Percentiles rank a stretch among this genome's conserved stretches.
Evolutionary conservation across 1,140 invertebrate genomes (phyloP).

Genomic region (Meloidogyne hapla): DNA sequence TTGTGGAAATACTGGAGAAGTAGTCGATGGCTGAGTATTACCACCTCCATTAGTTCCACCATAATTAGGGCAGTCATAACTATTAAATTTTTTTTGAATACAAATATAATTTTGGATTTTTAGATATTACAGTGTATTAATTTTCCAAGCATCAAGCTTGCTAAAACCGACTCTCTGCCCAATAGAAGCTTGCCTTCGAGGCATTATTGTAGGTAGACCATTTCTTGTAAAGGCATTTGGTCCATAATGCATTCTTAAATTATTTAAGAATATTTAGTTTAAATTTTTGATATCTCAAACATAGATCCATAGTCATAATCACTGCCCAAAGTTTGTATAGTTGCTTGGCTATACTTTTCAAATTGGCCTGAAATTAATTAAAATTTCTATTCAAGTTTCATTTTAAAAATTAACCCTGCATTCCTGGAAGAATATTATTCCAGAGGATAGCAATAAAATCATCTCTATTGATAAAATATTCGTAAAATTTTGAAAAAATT

Average conservation of each 20-base stretch:
- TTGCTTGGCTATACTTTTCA: slow-evolving; percentile 62
- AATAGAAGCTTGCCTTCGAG: slow-evolving; percentile 54
- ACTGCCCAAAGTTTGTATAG: slow-evolving; percentile 61
- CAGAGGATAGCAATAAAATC: slow-evolving; percentile 64
- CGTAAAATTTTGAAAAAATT: neutral
- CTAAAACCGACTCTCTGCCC: slow-evolving; percentile 67
- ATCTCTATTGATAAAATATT: slow-evolving; percentile 51
- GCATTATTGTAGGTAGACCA: slow-evolving; percentile 64
- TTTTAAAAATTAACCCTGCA: slow-evolving; percentile 43
- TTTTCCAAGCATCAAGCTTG: slow-evolving; percentile 65
- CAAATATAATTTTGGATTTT: neutral
- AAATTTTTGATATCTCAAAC: neutral
- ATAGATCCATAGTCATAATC: slow-evolving; percentile 67
- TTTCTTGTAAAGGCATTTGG: slow-evolving; percentile 65
- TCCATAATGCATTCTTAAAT: slow-evolving; percentile 65
- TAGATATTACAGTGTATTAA: slow-evolving; percentile 66
- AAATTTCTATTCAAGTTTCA: slow-evolving; percentile 9
- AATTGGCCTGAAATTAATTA: slow-evolving; percentile 50
- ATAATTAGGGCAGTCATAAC: slow-evolving; percentile 30
- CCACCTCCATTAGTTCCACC: slow-evolving; percentile 12
- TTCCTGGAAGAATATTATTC: slow-evolving; percentile 65
- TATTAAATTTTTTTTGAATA: neutral
- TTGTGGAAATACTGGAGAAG: slow-evolving; percentile 3
- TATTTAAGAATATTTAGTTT: neutral
- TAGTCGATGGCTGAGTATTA: slow-evolving; percentile 16